Conservation (phyloP, 2,113 vertebrate species). For the Gnathonemus echidnorhynchus region DNA sequence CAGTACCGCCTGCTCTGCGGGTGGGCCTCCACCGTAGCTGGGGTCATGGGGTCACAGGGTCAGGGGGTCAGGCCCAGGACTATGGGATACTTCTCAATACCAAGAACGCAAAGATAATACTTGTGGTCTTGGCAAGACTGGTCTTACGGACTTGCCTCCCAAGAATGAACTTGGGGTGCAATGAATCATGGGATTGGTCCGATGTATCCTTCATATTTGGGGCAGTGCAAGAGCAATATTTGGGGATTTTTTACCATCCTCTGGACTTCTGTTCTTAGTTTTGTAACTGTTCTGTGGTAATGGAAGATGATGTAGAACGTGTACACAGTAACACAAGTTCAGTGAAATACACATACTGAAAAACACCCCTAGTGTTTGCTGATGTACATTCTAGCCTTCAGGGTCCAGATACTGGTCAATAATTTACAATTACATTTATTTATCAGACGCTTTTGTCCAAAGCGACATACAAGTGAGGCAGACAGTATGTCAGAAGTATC, state of each 20-base stretch:
- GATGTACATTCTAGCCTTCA: neutral
- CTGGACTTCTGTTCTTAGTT: neutral
- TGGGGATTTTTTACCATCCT: neutral
- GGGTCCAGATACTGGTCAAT: neutral
- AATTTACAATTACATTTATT: neutral
- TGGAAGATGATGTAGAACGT: neutral
- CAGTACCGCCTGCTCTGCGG: conserved; percentile 28
- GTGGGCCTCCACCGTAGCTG: neutral
- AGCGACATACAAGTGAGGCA: neutral
- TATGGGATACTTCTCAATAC: neutral
- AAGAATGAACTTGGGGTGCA: neutral
- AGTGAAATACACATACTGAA: neutral
- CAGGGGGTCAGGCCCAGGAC: neutral
- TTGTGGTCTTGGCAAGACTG: neutral
- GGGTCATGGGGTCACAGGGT: neutral
- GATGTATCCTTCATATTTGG: neutral
- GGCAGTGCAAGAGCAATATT: neutral
- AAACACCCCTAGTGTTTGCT: neutral
- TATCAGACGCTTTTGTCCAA: neutral
- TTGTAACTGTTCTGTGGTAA: neutral
- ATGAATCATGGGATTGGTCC: neutral
- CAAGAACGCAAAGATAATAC: neutral
- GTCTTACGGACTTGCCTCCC: neutral
- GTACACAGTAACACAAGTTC: neutral
- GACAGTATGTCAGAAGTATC: neutral